A percentile compares a stretch with the other conserved stretches of the same genome.
Evolutionary conservation across 1,140 invertebrate species (phyloP).

Genomic region (Penaeus japonicus): DNA sequence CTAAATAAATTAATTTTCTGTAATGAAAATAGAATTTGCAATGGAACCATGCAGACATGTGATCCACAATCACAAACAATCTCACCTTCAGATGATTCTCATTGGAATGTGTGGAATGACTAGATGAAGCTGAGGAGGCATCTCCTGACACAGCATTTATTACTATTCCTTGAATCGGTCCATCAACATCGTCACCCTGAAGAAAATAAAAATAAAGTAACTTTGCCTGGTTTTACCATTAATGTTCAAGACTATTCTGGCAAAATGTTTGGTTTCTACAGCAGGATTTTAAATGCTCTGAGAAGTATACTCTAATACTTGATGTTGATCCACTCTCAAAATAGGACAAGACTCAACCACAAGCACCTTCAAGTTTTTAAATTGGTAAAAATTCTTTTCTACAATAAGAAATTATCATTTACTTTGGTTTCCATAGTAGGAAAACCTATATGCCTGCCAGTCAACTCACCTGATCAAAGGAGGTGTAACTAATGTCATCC

Average conservation of each 20-base stretch:
- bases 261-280: not conserved
- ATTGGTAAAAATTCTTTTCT: not conserved
- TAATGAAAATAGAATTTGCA: no score
- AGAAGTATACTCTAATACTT: not conserved
- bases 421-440: no score
- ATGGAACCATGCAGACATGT: not conserved
- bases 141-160: not conserved
- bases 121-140: slow-evolving; percentile 11
- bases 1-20: no score
- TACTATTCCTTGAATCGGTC: not conserved
- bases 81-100: slow-evolving; percentile 35
- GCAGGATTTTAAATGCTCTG: not conserved
- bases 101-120: slow-evolving; percentile 34
- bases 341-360: not conserved
- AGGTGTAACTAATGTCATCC: slow-evolving; percentile 60
- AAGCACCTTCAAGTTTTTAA: not conserved
- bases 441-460: no score
- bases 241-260: not conserved
- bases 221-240: not conserved
- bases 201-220: not conserved
- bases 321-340: not conserved
- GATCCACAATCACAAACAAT: not conserved
- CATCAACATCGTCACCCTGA: slow-evolving; percentile 25
- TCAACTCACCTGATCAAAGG: slow-evolving; percentile 49
- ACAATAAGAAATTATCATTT: not conserved